Base-by-base conservation (phyloP, 2,888 invertebrate genomes). In the Drepana falcataria region DNA sequence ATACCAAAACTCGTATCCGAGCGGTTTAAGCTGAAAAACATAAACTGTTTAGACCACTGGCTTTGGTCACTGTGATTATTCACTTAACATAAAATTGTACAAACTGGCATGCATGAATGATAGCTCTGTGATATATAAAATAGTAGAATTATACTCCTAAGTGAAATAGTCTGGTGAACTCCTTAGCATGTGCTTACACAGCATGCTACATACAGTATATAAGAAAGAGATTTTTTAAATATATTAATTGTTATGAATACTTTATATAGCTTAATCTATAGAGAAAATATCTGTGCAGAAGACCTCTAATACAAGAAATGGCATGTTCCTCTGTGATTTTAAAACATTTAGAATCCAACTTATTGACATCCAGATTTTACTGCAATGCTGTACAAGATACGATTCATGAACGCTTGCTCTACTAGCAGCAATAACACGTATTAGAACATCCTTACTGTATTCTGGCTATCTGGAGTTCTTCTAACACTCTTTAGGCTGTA, bases 21-120 rank as follows among this genome's bases (percentile, higher is more conserved):
- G 85, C 75, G 79, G 90, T 79, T 78, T 78, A 83, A 80, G 85
- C 91, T 91, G 91, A 91, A 91, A 91, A 91, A 88, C 85, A 91
- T 85, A 88, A 87, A 86, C 65, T 75, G 68, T 84, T 86, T 87
- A 83, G 83, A 85, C 86, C 81, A 64, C 67, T 68, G 68, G 68
- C 65, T 61, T 71, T 66, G 72, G 73, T 69, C 73, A 72, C 62
- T 55, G 69, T 51, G 51, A 51, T 40, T 51, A 47, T 35, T 68
- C 65, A 58, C 59, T 56, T 56, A 60, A 59, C 64, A 64, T 49
- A 35, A 51, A 47, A 57, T 56, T 55, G 59, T 67, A 65, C 66
- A 72, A 68, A 74, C 65, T 66, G 59, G 59, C 72, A 77, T 78
- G 77, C 75, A 71, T 59, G 21, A 41, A 51, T 56, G 55, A 49